Conservation (phyloP, 2,113 vertebrate genomes). For the Eclectus roratus region DNA sequence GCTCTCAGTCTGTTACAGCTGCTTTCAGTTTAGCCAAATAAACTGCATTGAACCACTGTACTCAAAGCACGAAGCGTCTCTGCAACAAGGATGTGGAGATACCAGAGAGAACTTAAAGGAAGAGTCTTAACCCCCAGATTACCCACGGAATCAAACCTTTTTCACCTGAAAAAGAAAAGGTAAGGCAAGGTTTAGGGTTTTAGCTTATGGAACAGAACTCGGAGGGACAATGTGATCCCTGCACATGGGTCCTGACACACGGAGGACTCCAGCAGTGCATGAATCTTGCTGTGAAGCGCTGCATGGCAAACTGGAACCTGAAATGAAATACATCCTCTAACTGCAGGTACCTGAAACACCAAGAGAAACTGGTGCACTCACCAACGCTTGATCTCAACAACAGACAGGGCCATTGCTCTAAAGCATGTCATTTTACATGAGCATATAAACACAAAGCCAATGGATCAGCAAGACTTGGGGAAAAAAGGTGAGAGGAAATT, state of each 20-base stretch:
- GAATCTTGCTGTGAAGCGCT: not conserved
- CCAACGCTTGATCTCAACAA: not conserved
- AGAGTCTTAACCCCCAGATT: not conserved
- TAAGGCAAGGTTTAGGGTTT: not conserved
- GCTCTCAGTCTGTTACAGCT: not conserved
- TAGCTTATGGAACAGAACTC: not conserved
- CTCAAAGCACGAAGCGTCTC: not conserved
- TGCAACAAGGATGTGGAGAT: not conserved
- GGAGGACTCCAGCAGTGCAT: not conserved
- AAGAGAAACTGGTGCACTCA: not conserved
- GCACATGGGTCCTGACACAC: not conserved
- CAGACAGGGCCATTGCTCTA: not conserved
- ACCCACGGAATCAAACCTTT: not conserved
- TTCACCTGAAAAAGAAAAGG: not conserved
- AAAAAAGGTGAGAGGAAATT: not conserved
- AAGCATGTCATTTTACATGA: rapidly evolving
- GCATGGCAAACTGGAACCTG: not conserved
- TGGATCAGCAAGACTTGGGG: not conserved
- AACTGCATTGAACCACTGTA: not conserved
- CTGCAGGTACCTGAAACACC: not conserved
- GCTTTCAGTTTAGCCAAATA: not conserved
- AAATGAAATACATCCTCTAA: not conserved
- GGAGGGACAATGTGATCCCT: not conserved
- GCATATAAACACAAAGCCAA: not conserved
- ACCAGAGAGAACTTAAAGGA: not conserved